Evolutionary conservation across 2,888 invertebrate genomes (phyloP), one percentile per base, ranked within the genome.

Genomic region (Subacronicta megacephala): DNA sequence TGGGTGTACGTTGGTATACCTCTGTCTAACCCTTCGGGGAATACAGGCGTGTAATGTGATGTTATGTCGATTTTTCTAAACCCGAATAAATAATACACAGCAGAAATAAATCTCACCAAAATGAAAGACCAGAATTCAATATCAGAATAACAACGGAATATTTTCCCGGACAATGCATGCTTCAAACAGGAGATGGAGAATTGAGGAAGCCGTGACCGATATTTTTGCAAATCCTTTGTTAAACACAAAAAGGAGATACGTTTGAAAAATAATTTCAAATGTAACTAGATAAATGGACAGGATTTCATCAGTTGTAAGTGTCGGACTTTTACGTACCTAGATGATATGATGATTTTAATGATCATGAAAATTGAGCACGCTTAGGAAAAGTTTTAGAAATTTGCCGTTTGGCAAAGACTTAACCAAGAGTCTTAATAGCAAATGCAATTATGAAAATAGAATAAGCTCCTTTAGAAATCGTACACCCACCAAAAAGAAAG

Each of bases 181-280:
- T 47, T 40, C 38, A 47, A 46, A 56, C 51, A 51, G n/a, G 43
- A 35, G 31, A 43, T 56, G 41, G 36, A 45, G 63, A 50, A 58
- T 49, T 41, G 38, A 43, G 46, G 66, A 49, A 63, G 53, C 46
- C 53, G 58, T 65, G 60, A 65, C 47, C 60, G 66, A 60, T 53
- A 63, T 54, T 38, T 15, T 38, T 17, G 29, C 18, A 38, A 40
- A 15, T 4, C 59, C 43, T 52, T 47, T 66, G 47, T 63, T 53
- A 26, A 36, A 31, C 15, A 36, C 9, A 9, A 10, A 40, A 36
- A 60, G 49, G 20, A 63, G 18, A 26, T 23, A 23, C 17, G 29
- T 42, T 55, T 51, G 29, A 23, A 29, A 18, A 63, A 33, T 16
- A 23, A 46, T 31, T 45, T 63, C 13, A 10, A 40, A 33, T 38